A percentile compares a stretch with the other conserved stretches of the same genome.
These are phyloP conservation scores for Deroplatys truncata DNA, from an alignment of 2,888 invertebrate species.

Conservation along the genomic window DNA sequence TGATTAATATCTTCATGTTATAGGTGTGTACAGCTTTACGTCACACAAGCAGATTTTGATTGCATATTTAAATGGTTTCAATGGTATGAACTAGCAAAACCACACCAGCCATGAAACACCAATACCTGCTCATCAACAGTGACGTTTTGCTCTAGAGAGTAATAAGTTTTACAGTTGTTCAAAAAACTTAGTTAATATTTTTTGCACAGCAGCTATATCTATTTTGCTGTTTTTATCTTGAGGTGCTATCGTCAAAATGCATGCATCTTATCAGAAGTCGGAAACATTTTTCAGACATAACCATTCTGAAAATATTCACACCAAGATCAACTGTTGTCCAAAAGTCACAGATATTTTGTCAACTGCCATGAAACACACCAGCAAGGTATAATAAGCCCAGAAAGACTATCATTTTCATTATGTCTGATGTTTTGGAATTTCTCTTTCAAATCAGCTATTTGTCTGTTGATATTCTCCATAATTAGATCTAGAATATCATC, in stretches of 20 bases:
- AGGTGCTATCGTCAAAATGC: background rate
- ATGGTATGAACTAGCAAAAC: background rate
- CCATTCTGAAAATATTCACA: background rate
- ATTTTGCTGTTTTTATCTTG: background rate
- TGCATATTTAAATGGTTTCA: background rate
- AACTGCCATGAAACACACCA: background rate
- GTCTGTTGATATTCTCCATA: background rate
- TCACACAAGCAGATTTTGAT: conserved; percentile 28
- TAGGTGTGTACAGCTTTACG: conserved; percentile 28
- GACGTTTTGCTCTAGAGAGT: too few relatives aligned
- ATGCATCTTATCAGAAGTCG: background rate
- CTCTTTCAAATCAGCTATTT: too few relatives aligned
- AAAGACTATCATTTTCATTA: background rate
- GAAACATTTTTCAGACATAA: background rate
- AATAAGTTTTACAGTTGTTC: too few relatives aligned
- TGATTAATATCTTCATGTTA: conserved; percentile 29
- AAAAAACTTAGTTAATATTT: background rate
- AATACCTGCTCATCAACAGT: too few relatives aligned
- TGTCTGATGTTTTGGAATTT: background rate
- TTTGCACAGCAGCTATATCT: background rate
- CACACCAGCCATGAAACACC: background rate
- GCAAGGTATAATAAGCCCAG: background rate
- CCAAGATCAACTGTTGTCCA: background rate
- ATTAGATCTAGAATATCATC: background rate
- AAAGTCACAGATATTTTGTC: background rate